A percentile compares a stretch with the other conserved stretches of the same genome.
phyloP scores from a whole-genome alignment of 2,113 vertebrate species.

The Neogale vison region DNA sequence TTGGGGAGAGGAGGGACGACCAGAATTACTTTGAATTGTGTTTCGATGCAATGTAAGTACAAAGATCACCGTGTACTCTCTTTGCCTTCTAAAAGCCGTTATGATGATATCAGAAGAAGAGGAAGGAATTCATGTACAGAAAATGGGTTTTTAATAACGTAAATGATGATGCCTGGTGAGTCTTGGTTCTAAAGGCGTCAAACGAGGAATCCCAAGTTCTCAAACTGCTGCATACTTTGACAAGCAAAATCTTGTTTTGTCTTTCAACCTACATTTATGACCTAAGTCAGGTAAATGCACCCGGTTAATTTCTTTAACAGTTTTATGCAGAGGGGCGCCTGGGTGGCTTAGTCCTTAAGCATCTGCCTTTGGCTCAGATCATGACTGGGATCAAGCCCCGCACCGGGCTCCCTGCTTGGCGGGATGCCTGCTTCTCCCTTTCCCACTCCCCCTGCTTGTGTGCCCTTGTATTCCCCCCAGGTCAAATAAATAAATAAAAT shows the following conservation, averaged over 20 bases:
- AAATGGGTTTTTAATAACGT: constrained; percentile 88
- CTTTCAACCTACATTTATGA: constrained; percentile 86
- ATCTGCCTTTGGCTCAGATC: too few relatives aligned
- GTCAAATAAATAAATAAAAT: too few relatives aligned
- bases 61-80: constrained; percentile 88
- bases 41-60: constrained; percentile 90
- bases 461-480: too few relatives aligned
- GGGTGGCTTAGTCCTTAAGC: too few relatives aligned
- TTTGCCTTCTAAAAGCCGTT: constrained; percentile 90
- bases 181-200: constrained; percentile 95
- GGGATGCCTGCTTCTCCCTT: too few relatives aligned
- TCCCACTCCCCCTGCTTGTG: too few relatives aligned
- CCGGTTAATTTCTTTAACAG: constrained; percentile 85
- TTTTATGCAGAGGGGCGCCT: constrained; percentile 84
- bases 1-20: constrained; percentile 81
- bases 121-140: constrained; percentile 93
- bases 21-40: constrained; percentile 87
- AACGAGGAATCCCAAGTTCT: constrained; percentile 90
- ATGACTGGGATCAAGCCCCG: too few relatives aligned
- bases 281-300: constrained; percentile 87
- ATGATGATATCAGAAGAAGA: constrained; percentile 80
- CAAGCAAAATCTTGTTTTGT: constrained; percentile 89
- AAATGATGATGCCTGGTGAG: constrained; percentile 93
- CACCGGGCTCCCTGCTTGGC: too few relatives aligned
- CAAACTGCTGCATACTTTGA: constrained; percentile 94